Conservation (phyloP, 92 coral and sea anemone species). For the Chrysogorgia sp. region DNA sequence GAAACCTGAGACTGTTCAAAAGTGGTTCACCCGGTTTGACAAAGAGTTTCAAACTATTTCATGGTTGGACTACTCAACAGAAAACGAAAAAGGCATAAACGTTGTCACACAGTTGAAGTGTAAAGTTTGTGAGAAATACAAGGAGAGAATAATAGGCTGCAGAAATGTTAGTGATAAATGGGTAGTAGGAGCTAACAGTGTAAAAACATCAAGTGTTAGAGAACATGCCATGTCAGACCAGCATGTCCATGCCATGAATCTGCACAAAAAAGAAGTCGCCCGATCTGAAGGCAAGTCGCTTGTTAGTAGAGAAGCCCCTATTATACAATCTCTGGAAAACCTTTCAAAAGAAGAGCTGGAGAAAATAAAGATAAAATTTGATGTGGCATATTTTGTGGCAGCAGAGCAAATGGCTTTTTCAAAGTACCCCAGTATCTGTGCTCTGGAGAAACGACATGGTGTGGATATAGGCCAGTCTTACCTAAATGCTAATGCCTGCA, state of each 20-base stretch:
- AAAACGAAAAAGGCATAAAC: slow-evolving; percentile 30
- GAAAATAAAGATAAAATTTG: slow-evolving; percentile 30
- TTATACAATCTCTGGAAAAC: slow-evolving; percentile 24
- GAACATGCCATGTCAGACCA: slow-evolving; percentile 29
- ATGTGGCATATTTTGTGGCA: slow-evolving; percentile 33
- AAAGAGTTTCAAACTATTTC: slow-evolving; percentile 23
- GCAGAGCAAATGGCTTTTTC: slow-evolving; percentile 32
- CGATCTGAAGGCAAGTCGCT: slow-evolving; percentile 27
- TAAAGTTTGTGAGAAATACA: slow-evolving; percentile 26
- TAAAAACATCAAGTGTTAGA: slow-evolving; percentile 9
- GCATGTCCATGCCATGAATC: slow-evolving; percentile 37
- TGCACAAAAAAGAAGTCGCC: slow-evolving; percentile 21
- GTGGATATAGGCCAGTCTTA: slow-evolving; percentile 31
- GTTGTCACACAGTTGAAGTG: slow-evolving; percentile 29
- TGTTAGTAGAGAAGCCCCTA: slow-evolving; percentile 30
- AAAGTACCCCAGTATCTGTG: slow-evolving; percentile 28
- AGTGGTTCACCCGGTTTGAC: slow-evolving; percentile 8
- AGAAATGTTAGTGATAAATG: slow-evolving; percentile 30
- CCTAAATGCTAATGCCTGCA: slow-evolving; percentile 29
- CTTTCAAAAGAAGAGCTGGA: slow-evolving; percentile 16
- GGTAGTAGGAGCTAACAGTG: slow-evolving; percentile 32
- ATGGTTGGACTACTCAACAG: slow-evolving; percentile 36
- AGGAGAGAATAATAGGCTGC: slow-evolving; percentile 30
- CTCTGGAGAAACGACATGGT: slow-evolving; percentile 32
- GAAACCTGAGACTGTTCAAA: slow-evolving; percentile 26